Evolutionary conservation across 2,888 invertebrate species (phyloP).

Genomic region (Lycia hirtaria): DNA sequence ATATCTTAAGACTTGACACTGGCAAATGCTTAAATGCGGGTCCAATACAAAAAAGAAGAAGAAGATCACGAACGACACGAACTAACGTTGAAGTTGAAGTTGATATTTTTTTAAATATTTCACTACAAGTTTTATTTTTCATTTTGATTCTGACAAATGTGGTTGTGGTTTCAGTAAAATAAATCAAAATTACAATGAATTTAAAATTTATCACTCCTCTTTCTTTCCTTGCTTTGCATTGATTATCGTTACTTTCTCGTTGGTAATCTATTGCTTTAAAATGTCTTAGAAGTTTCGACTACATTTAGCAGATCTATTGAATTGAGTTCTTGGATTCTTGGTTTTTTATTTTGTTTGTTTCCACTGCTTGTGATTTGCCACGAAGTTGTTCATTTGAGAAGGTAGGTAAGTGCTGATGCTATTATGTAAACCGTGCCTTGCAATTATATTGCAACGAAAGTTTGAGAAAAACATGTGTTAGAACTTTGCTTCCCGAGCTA

Average conservation of each 20-base stretch:
- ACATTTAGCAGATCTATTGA: neutral
- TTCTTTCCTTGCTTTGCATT: neutral
- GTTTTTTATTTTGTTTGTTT: slow-evolving; percentile 10
- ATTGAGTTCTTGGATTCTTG: neutral
- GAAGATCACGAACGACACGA: too few species aligned
- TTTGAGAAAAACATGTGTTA: neutral
- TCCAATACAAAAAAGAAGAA: too few species aligned
- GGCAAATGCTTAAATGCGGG: too few species aligned
- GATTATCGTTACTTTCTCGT: neutral
- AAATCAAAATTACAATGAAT: neutral
- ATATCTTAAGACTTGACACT: too few species aligned
- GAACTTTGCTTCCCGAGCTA: slow-evolving; percentile 1
- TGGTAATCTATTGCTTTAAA: neutral
- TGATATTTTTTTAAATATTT: too few species aligned
- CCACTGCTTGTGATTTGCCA: slow-evolving; percentile 11
- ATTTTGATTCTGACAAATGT: neutral
- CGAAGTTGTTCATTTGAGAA: slow-evolving; percentile 17
- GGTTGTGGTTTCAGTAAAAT: slow-evolving; percentile 6
- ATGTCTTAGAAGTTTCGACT: slow-evolving; percentile 5
- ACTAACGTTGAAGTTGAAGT: too few species aligned
- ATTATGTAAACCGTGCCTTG: slow-evolving; percentile 10
- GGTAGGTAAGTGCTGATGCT: slow-evolving; percentile 23
- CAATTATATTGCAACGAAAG: neutral
- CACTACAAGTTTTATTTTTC: neutral
- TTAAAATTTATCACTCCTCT: slow-evolving; percentile 7